A percentile compares a stretch with the other conserved stretches of the same genome.
phyloP scores from a whole-genome alignment of 2,113 vertebrate genomes.

The Cyprinodon tularosa region DNA sequence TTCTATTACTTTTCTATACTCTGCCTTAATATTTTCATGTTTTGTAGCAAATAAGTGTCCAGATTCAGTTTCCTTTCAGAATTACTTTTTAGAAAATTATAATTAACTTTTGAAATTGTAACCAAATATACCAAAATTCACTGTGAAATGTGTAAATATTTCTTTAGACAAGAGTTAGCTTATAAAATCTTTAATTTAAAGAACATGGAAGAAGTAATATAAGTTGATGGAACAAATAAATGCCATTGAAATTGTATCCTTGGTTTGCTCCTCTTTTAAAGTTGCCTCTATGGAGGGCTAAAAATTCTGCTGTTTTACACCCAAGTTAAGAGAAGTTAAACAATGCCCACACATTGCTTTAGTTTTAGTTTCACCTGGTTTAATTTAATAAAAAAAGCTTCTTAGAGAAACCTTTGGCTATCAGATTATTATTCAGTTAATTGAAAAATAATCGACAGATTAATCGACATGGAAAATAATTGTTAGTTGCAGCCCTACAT shows the following conservation, averaged over 20 bases:
- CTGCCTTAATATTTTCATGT: slow-evolving; percentile 40
- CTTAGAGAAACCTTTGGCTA: too few species aligned
- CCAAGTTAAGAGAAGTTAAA: too few species aligned
- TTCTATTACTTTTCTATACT: background rate
- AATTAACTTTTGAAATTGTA: slow-evolving; percentile 13
- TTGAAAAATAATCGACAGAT: too few species aligned
- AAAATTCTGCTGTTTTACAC: too few species aligned
- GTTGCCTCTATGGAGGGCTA: too few species aligned
- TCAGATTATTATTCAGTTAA: too few species aligned
- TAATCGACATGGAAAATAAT: background rate
- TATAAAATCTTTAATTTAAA: slow-evolving; percentile 49
- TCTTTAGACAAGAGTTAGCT: slow-evolving; percentile 5
- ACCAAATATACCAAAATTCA: slow-evolving; percentile 60
- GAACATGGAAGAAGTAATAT: slow-evolving; percentile 43
- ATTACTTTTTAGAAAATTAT: slow-evolving; percentile 1
- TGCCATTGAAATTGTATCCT: slow-evolving; percentile 1
- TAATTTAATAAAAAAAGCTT: too few species aligned
- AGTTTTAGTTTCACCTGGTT: too few species aligned
- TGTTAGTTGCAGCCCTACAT: background rate
- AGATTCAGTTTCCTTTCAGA: background rate
- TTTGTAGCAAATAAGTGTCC: background rate
- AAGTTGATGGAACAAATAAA: slow-evolving; percentile 65
- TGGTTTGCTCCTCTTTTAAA: background rate
- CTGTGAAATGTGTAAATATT: slow-evolving; percentile 74
- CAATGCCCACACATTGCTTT: too few species aligned